These are phyloP conservation scores for Acanthis flammea DNA, from an alignment of 2,797 vertebrate genomes.

Conservation along the genomic window DNA sequence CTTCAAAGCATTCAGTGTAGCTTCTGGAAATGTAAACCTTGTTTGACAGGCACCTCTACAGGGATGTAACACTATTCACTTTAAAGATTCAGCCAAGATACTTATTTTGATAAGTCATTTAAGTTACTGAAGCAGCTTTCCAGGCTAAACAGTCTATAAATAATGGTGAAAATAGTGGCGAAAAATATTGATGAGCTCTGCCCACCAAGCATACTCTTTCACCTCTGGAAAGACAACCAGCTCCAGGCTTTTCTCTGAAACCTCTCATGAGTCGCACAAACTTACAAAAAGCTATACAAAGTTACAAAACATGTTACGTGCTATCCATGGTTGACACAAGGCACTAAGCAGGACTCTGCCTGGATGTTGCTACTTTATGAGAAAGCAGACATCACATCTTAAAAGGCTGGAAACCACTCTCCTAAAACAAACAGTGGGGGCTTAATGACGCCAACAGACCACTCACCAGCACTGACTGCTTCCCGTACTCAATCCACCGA, in stretches of 20 bases:
- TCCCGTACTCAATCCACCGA: conserved; percentile 97
- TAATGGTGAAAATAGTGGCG: background rate
- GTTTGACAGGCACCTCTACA: background rate
- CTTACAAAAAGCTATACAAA: background rate
- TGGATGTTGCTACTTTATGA: background rate
- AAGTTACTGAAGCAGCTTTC: background rate
- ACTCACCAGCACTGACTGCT: conserved; percentile 90
- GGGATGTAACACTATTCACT: background rate
- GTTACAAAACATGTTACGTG: background rate
- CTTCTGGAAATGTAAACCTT: background rate
- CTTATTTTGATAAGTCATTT: background rate
- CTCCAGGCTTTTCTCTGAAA: background rate
- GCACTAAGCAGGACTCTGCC: background rate
- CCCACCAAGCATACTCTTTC: background rate
- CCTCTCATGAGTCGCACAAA: background rate
- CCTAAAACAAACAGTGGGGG: background rate
- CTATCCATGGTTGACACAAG: background rate
- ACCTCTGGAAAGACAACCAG: background rate
- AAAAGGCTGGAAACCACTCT: background rate
- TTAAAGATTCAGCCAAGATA: background rate
- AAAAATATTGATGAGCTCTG: background rate
- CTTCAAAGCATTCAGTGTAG: background rate
- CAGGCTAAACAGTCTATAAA: background rate
- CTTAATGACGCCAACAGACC: background rate
- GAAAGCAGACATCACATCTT: background rate